Conservation (phyloP, 2,888 invertebrate species). For the Andrena bucephala region DNA sequence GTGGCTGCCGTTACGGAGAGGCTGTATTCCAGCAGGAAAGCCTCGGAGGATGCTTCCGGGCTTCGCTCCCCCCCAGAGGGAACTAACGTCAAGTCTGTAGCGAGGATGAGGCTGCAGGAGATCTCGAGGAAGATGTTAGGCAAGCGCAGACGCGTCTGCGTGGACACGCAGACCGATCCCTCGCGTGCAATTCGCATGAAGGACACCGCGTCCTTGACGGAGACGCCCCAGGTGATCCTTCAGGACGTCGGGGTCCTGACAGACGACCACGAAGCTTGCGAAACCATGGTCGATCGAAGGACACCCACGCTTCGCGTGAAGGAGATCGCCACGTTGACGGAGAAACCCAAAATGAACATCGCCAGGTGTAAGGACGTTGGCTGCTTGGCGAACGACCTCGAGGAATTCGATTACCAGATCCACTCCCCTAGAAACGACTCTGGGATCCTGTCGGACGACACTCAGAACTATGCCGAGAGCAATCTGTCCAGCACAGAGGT, state of each 20-base stretch:
- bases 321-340: constrained; percentile 79
- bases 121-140: constrained; percentile 82
- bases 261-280: constrained; percentile 75
- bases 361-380: constrained; percentile 75
- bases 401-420: constrained; percentile 68
- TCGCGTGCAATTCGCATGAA: constrained; percentile 76
- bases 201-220: constrained; percentile 76
- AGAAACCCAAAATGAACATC: constrained; percentile 65
- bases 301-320: constrained; percentile 75
- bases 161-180: constrained; percentile 80
- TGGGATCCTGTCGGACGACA: constrained; percentile 76
- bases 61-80: constrained; percentile 76
- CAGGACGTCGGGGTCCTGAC: constrained; percentile 78
- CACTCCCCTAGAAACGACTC: constrained; percentile 75
- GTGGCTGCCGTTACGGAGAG: constrained; percentile 90
- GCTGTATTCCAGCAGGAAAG: constrained; percentile 86
- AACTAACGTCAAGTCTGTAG: constrained; percentile 74
- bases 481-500: constrained; percentile 68
- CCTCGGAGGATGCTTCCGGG: constrained; percentile 73
- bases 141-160: constrained; percentile 79
- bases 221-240: constrained; percentile 65
- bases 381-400: constrained; percentile 75
- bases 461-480: constrained; percentile 73
- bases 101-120: constrained; percentile 81
- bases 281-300: background rate